Evolutionary conservation across 2,113 vertebrate genomes (phyloP), one percentile per base, ranked within the genome.

Genomic region (Bufo bufo): DNA sequence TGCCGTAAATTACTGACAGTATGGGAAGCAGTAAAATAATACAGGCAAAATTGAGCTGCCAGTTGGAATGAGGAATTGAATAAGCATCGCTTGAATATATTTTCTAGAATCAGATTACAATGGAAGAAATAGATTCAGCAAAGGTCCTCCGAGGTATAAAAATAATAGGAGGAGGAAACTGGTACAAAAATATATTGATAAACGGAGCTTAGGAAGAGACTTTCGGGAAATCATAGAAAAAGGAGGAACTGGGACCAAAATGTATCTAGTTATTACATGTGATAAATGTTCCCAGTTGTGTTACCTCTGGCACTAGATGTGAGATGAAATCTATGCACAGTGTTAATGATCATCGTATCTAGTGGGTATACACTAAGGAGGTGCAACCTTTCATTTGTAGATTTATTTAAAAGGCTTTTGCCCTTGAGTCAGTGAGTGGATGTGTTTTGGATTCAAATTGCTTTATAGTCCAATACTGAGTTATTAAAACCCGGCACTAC

Each of bases 311-410:
- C 82, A 33, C 82, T 71, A 20, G n/a, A 84, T 84, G 82, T 43
- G 65, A 84, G 82, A 84, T 84, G 63, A 84, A 84, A 84, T 84
- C 63, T 83, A 84, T 84, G 82, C 82, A 84, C 63, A 71, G 82
- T 69, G 49, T 84, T 84, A 84, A 84, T 84, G 82, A 84, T 84
- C 82, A 84, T 71, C 82, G 71, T 84, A 71, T 84, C 63, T 84
- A 84, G 82, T 84, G 82, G 80, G 63, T 84, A 84, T 84, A 84
- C 82, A 83, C 81, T 14, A 23, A 69, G 47, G 81, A 83, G 45
- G 61, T 84, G 82, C 82, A 84, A 84, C 82, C 82, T 84, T 84
- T 84, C 82, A 84, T 84, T 84, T 84, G 82, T 71, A 84, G 63
- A 84, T 84, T 84, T 84, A 84, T 71, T 84, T 84, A 84, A 84